Percentiles rank a stretch among this genome's conserved stretches.
Evolutionary conservation across 2,888 invertebrate genomes (phyloP).

Genomic region (Microctonus hyperodae): DNA sequence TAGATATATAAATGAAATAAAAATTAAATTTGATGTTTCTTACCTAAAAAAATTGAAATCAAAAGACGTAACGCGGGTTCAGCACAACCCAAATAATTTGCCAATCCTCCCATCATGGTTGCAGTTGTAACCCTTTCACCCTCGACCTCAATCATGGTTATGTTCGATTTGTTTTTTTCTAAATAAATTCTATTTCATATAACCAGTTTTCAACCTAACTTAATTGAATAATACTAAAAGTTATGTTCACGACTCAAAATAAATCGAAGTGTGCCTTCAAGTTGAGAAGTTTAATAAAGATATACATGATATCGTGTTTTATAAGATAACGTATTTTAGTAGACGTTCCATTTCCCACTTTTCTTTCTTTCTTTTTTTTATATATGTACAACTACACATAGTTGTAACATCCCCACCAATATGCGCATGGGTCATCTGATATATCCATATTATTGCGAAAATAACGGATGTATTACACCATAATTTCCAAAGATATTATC

Average conservation of each 20-base stretch:
- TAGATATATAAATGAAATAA: not conserved
- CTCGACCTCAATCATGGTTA: slow-evolving; percentile 22
- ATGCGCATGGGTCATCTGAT: not conserved
- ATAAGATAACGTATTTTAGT: not conserved
- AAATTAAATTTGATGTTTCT: slow-evolving; percentile 52
- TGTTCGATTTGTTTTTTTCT: not conserved
- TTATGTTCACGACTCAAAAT: not conserved
- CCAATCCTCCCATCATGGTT: slow-evolving; percentile 52
- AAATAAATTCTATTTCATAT: not conserved
- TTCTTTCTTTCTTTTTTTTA: no score
- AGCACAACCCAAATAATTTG: slow-evolving; percentile 67
- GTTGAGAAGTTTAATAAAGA: not conserved
- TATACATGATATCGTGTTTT: not conserved
- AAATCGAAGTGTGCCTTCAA: not conserved
- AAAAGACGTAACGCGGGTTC: slow-evolving; percentile 73
- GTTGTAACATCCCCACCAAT: not conserved
- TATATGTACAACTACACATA: no score
- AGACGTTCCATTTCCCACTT: not conserved
- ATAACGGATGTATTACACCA: no score
- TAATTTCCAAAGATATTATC: not conserved
- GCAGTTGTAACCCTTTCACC: slow-evolving; percentile 13
- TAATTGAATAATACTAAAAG: not conserved
- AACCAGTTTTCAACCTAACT: no score
- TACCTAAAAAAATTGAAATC: slow-evolving; percentile 71
- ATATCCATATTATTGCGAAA: not conserved